Base-by-base conservation (phyloP, 2,797 vertebrate species). In the Spinibarbus caldwelli region DNA sequence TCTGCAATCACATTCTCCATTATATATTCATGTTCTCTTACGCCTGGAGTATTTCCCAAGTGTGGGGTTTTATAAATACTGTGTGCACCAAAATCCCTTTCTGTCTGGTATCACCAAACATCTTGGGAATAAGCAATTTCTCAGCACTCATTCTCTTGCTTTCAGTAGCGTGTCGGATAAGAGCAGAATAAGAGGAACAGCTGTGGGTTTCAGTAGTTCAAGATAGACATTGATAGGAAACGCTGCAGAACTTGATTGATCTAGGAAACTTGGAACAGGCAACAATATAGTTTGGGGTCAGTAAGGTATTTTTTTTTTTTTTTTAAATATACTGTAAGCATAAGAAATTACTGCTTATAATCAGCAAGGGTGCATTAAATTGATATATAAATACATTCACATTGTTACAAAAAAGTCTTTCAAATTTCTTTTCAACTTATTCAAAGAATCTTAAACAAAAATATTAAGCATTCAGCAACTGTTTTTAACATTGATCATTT, bases 141-240 rank as follows among this genome's bases (percentile, higher is more conserved):
- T 82, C 49, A 57, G 17, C 67, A 59, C 67, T 57, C 52, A 72
- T 82, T 82, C n/a, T 57, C 36, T 31, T 29, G 36, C 67, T 82
- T n/a, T 82, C 80, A 43, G 80, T 67, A 31, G 17, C 17, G 7
- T 82, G 23, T 14, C 29, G 36, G 34, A 45, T 49, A 31, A 31
- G 17, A 59, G n/a, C 1, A 72, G 49, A 71, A 82, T 81, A 12
- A 29, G 36, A 71, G 80, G 49, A 82, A 82, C 67, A 82, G 49
- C n/a, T 43, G 17, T 23, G 49, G n/a, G 11, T 41, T 71, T 72
- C 80, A 82, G 6, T 23, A 43, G 15, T 45, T 7, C n/a, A 78
- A 59, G 66, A 72, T 72, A 82, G 59, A 82, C 49, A 31, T 31
- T 80, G 29, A 19, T 49, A 19, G 36, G 10, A n/a, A 54, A 52